Evolutionary conservation across 2,888 invertebrate species (phyloP).

Genomic region (Dasysyrphus tricinctus): DNA sequence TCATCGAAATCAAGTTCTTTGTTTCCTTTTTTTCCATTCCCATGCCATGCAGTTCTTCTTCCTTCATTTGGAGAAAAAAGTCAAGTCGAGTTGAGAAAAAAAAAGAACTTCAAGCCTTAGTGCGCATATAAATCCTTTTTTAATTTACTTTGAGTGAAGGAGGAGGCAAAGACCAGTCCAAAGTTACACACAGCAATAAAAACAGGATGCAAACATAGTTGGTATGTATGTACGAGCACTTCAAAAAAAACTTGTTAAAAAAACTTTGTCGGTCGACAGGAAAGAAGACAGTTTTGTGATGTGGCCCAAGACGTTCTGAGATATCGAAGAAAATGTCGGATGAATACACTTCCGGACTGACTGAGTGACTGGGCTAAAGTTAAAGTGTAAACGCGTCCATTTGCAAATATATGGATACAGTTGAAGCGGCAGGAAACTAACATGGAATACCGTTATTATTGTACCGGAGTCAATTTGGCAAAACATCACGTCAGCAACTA

Average conservation of each 20-base stretch:
- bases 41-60: slow-evolving; percentile 5
- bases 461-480: slow-evolving; percentile 50
- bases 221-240: too few relatives aligned
- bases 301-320: slow-evolving; percentile 53
- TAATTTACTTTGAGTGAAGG: slow-evolving; percentile 58
- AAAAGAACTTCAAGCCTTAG: slow-evolving; percentile 43
- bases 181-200: slow-evolving; percentile 42
- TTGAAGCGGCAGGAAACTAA: slow-evolving; percentile 22
- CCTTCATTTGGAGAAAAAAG: neutral
- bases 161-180: slow-evolving; percentile 19
- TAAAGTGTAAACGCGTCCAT: slow-evolving; percentile 57
- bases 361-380: slow-evolving; percentile 23
- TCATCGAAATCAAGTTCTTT: slow-evolving; percentile 53
- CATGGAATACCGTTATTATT: slow-evolving; percentile 27
- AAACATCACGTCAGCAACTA: slow-evolving; percentile 57
- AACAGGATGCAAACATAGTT: slow-evolving; percentile 29
- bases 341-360: slow-evolving; percentile 63
- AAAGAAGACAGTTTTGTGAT: slow-evolving; percentile 48
- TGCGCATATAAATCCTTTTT: slow-evolving; percentile 67
- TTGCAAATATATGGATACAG: slow-evolving; percentile 1
- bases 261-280: slow-evolving; percentile 10
- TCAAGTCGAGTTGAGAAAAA: neutral
- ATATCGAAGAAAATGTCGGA: slow-evolving; percentile 61
- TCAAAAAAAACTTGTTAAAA: neutral
- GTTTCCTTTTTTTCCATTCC: slow-evolving; percentile 16